Percentiles rank a stretch among this genome's conserved stretches.
These are phyloP conservation scores for Euwallacea fornicatus DNA, from an alignment of 1,140 invertebrate genomes.

Conservation along the genomic window DNA sequence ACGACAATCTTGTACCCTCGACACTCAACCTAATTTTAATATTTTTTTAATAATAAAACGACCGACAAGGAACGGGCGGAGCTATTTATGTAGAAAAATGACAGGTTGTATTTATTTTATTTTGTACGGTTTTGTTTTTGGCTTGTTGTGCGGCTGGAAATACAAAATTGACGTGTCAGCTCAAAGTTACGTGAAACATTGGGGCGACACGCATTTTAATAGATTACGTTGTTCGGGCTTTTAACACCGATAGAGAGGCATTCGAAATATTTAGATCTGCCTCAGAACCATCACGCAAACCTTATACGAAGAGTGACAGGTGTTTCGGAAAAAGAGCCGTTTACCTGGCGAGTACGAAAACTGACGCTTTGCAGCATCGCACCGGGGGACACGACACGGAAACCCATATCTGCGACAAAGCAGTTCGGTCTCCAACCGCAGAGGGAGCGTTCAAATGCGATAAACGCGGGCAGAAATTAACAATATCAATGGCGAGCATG, in stretches of 20 bases:
- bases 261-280: neutral
- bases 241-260: too few relatives aligned
- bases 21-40: slow-evolving; percentile 31
- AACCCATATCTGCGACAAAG: too few relatives aligned
- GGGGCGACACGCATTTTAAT: slow-evolving; percentile 11
- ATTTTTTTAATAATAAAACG: slow-evolving; percentile 34
- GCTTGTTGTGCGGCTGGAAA: slow-evolving; percentile 4
- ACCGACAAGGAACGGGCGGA: slow-evolving; percentile 25
- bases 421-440: too few relatives aligned
- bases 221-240: neutral
- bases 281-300: neutral
- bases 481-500: too few relatives aligned
- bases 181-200: slow-evolving; percentile 5
- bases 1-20: slow-evolving; percentile 34
- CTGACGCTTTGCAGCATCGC: too few relatives aligned
- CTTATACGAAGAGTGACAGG: too few relatives aligned
- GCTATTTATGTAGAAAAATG: slow-evolving; percentile 27
- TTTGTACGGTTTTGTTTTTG: slow-evolving; percentile 22
- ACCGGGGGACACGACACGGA: too few relatives aligned
- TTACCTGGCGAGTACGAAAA: too few relatives aligned
- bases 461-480: too few relatives aligned
- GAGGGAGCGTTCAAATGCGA: too few relatives aligned
- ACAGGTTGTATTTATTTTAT: slow-evolving; percentile 28
- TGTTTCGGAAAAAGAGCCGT: too few relatives aligned
- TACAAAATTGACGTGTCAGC: slow-evolving; percentile 14